A percentile compares a stretch with the other conserved stretches of the same genome.
Evolutionary conservation across 2,113 vertebrate species (phyloP).

Genomic region (Gulo gulo): DNA sequence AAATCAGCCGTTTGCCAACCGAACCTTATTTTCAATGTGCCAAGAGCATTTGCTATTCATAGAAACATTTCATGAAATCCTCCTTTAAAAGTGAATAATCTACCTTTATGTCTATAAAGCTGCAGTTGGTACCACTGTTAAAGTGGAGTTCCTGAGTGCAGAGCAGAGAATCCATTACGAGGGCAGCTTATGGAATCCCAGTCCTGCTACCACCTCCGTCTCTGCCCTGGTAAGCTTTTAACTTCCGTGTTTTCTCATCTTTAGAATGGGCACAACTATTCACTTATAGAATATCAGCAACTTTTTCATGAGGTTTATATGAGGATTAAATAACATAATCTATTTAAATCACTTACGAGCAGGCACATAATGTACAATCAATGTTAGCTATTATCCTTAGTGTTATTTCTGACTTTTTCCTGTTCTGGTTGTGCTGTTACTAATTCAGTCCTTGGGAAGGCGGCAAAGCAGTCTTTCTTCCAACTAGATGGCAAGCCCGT

Average conservation of each 20-base stretch:
- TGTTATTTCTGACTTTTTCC: neutral
- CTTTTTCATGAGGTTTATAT: neutral
- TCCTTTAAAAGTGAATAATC: conserved; percentile 30
- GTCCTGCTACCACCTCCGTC: neutral
- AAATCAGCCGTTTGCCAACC: conserved; percentile 3
- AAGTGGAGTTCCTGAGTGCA: neutral
- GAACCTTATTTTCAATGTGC: neutral
- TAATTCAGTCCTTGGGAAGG: neutral
- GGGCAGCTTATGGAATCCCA: neutral
- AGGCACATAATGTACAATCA: too few species aligned
- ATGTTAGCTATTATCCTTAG: neutral
- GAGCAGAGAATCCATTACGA: neutral
- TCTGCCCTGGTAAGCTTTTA: neutral
- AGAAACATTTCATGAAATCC: conserved; percentile 45
- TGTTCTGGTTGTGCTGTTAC: neutral
- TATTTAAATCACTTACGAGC: neutral
- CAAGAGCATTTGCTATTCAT: conserved; percentile 35
- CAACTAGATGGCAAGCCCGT: neutral
- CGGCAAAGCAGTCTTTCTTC: neutral
- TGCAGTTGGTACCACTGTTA: neutral
- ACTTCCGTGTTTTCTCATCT: neutral
- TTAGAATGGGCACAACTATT: neutral
- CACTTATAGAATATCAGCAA: neutral
- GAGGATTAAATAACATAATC: neutral
- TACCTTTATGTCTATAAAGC: neutral